Evolutionary conservation across 2,113 vertebrate genomes (phyloP), one percentile per base, ranked within the genome.

Genomic region (Lutjanus erythropterus): DNA sequence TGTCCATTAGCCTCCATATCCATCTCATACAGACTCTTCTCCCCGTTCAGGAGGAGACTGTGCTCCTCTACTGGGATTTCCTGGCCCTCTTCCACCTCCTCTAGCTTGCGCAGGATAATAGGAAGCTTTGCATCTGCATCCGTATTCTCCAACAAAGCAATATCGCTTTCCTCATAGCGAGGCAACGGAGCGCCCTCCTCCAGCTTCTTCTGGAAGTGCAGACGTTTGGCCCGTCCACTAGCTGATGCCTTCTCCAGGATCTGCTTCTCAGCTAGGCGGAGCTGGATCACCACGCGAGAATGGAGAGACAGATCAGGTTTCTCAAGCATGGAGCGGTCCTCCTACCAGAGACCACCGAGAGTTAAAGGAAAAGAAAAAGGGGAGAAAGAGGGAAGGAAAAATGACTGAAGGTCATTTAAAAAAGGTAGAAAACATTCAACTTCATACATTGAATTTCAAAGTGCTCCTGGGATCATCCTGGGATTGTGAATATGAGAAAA

Each of bases 181-280:
- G 98, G 98, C 70, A 99, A 86, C 0, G 88, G 87, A 5, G 94
- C 94, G 1, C 90, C 95, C 25, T 96, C 96, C 75, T 95, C 94
- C 91, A 94, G 89, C 85, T 95, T 96, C 83, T 95, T 91, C 88
- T 91, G 92, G 44, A 95, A 99, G 79, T 93, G 92, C 71, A 97
- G 92, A 19, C 94, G 92, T 89, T 96, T 97, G 41, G 89, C 91
- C 1, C 93, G 93, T 0, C 97, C 97, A 0, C 95, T 96, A 86
- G 93, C 93, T 0, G 95, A 95, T 0, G 95, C 96, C 44, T 95
- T 96, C 87, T 98, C 96, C 81, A 99, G 92, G 86, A 99, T 99
- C 93, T 97, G 96, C 85, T 99, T 99, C 71, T 99, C 98, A 0
- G 97, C 97, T n/a, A 97, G 88, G 9, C 97, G 96, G 64, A 99